Percentiles rank a stretch among this genome's conserved stretches.
Conservation (phyloP, 2,113 vertebrate genomes). For the Pteropus alecto region DNA sequence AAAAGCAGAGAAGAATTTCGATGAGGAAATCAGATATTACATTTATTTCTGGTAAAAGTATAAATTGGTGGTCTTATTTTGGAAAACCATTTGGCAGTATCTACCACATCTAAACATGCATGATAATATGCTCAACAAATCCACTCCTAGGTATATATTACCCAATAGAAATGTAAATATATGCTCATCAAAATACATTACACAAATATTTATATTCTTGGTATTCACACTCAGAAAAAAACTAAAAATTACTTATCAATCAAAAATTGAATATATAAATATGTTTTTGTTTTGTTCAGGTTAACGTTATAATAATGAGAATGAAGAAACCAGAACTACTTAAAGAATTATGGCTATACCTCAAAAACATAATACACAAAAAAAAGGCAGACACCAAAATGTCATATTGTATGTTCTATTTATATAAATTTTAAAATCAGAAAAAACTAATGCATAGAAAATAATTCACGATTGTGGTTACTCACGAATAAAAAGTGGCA, state of each 20-base stretch:
- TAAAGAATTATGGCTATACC: background rate
- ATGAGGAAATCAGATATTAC: background rate
- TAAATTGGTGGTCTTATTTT: background rate
- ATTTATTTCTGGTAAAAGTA: background rate
- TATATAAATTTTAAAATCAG: background rate
- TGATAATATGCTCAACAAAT: background rate
- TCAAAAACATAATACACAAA: background rate
- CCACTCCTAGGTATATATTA: background rate
- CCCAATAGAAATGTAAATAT: background rate
- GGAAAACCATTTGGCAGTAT: background rate
- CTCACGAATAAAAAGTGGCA: background rate
- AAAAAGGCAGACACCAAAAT: background rate
- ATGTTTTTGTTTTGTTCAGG: background rate
- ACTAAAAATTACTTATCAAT: background rate
- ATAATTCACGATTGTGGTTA: background rate
- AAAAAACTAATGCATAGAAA: background rate
- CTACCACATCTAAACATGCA: background rate
- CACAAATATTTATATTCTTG: background rate
- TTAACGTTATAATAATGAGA: background rate
- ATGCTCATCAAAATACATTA: background rate
- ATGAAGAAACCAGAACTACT: background rate
- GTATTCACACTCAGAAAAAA: background rate
- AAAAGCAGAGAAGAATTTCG: background rate
- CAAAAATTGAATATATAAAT: background rate
- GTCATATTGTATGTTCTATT: background rate